Evolutionary conservation across 2,888 invertebrate genomes (phyloP).

Genomic region (Stegophylla sp.): DNA sequence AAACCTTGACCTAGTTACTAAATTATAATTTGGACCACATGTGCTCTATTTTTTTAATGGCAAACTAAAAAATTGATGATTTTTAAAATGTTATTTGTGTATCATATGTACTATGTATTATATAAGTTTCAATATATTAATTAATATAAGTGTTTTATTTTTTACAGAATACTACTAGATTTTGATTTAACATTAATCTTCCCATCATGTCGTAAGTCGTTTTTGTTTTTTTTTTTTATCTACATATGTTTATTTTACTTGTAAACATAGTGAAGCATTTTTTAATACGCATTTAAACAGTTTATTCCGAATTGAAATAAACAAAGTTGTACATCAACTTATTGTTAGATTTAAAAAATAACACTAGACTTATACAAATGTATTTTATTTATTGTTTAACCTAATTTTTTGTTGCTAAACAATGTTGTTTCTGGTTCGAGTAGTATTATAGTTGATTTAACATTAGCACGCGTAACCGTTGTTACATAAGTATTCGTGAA

Average conservation of each 20-base stretch:
- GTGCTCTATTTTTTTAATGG: conserved; percentile 50
- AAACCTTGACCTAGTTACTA: conserved; percentile 56
- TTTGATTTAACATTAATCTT: conserved; percentile 46
- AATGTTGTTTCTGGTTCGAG: conserved; percentile 55
- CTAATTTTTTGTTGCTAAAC: conserved; percentile 49
- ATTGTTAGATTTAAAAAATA: background rate
- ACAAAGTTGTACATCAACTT: background rate
- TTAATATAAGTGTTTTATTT: conserved; percentile 47
- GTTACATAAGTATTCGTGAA: conserved; percentile 56
- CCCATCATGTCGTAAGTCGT: conserved; percentile 51
- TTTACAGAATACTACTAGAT: conserved; percentile 51
- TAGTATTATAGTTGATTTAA: conserved; percentile 58
- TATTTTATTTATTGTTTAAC: conserved; percentile 38
- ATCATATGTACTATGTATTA: background rate
- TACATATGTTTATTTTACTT: conserved; percentile 27
- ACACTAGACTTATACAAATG: background rate
- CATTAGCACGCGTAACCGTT: conserved; percentile 56
- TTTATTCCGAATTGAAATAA: conserved; percentile 2
- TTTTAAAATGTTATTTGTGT: conserved; percentile 15
- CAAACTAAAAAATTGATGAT: conserved; percentile 24
- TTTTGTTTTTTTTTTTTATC: conserved; percentile 40
- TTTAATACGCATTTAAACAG: background rate
- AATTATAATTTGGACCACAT: conserved; percentile 56
- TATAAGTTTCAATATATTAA: conserved; percentile 9
- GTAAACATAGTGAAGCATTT: conserved; percentile 17